Conservation (phyloP, 2,888 invertebrate genomes). For the Brachynemurus nebulosus region DNA sequence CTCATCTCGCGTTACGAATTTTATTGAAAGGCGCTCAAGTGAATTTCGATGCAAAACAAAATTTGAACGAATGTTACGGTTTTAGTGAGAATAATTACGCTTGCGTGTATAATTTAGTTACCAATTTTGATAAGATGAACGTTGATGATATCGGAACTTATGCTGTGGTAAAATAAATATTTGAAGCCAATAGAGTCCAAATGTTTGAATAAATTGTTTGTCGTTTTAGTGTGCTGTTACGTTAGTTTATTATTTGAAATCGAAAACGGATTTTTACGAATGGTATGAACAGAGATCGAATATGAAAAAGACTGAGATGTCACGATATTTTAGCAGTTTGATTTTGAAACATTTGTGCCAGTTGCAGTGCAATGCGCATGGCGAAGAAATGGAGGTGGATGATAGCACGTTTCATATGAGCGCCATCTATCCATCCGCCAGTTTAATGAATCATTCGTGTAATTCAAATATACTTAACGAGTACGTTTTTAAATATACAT, state of each 20-base stretch:
- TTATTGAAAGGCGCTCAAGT: conserved; percentile 36
- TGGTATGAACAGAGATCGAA: conserved; percentile 30
- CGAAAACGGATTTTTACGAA: conserved; percentile 49
- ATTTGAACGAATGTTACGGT: conserved; percentile 32
- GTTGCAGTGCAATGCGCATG: conserved; percentile 66
- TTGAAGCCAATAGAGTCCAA: too few species aligned
- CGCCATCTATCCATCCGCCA: conserved; percentile 72
- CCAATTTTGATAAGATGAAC: conserved; percentile 56
- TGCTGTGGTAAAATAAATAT: conserved; percentile 53
- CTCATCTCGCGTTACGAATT: conserved; percentile 60
- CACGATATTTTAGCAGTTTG: conserved; percentile 45
- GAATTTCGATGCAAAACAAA: conserved; percentile 19
- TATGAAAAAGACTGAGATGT: conserved; percentile 28
- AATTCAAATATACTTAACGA: conserved; percentile 65
- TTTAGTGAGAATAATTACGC: conserved; percentile 39
- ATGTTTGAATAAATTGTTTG: conserved; percentile 10
- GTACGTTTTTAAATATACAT: too few species aligned
- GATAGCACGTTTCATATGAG: conserved; percentile 31
- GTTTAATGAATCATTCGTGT: conserved; percentile 90
- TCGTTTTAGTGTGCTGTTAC: conserved; percentile 47
- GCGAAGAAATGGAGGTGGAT: conserved; percentile 29
- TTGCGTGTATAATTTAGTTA: conserved; percentile 54
- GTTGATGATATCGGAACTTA: conserved; percentile 54
- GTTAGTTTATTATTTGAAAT: conserved; percentile 47
- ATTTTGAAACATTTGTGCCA: conserved; percentile 67